Conservation (phyloP, 2,113 vertebrate species). For the Mobula hypostoma region DNA sequence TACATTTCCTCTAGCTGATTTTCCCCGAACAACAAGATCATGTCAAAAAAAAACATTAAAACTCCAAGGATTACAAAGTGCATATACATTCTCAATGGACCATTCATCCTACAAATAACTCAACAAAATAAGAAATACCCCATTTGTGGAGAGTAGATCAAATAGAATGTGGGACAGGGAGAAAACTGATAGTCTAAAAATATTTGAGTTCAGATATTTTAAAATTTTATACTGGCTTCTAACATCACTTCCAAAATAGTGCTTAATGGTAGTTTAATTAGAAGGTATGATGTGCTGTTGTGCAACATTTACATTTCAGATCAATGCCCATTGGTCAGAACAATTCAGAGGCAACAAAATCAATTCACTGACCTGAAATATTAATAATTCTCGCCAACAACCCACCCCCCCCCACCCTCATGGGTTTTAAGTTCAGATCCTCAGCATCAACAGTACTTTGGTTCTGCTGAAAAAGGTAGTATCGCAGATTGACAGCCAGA, state of each 20-base stretch:
- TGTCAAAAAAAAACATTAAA: background rate
- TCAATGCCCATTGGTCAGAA: background rate
- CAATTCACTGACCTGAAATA: background rate
- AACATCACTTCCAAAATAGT: background rate
- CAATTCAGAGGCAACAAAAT: background rate
- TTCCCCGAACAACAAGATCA: background rate
- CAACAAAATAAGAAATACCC: background rate
- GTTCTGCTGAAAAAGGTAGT: background rate
- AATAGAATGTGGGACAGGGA: too few relatives aligned
- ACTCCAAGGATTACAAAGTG: background rate
- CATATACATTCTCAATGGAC: background rate
- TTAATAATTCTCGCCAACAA: background rate
- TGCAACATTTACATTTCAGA: background rate
- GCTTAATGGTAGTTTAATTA: too few relatives aligned
- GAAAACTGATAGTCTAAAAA: background rate
- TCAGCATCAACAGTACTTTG: background rate
- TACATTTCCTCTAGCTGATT: background rate
- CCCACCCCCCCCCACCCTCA: background rate
- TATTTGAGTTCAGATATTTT: background rate
- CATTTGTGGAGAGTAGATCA: background rate
- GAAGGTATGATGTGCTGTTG: too few relatives aligned
- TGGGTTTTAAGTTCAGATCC: background rate
- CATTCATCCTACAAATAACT: background rate
- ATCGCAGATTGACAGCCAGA: background rate
- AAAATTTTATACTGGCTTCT: background rate